Evolutionary conservation across 1,140 invertebrate species (phyloP), one percentile per base, ranked within the genome.

Genomic region (Drosophila chauvacae): DNA sequence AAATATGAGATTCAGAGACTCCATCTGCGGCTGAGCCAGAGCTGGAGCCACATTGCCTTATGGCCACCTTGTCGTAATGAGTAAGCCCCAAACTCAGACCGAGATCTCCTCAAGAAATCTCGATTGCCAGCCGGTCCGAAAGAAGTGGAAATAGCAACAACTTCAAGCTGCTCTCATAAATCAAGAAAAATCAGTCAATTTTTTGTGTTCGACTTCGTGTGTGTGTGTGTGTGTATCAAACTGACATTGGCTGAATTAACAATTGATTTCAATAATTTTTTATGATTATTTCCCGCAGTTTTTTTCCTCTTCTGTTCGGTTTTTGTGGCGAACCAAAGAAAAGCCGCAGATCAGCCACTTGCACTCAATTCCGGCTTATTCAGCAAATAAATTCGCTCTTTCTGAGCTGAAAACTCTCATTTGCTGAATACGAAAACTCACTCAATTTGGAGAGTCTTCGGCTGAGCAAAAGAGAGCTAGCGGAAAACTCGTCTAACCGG

Each of bases 211-310:
- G 35, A n/a, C 44, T 33, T 44, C 30, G 18, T 28, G 53, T 62
- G 33, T 65, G 51, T 55, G 39, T 64, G 20, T 48, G 59, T 48
- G 65, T 57, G 76, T 84, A 84, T 90, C 84, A 87, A 80, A 90
- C 85, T 90, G 85, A 84, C 85, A 90, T 87, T 88, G 84, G 68
- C 85, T 90, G 84, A 90, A 87, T 90, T 90, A 87, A 87, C 84
- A 87, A 87, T 87, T 87, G 85, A 87, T 87, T 87, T 87, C 85
- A 87, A 90, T 87, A 87, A 87, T 90, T 90, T 90, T 87, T 88
- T 88, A 86, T 86, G 86, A 86, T 86, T 86, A 86, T 88, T 70
- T 63, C 28, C 66, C 63, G 39, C 26, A 60, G 57, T 33, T 47
- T 72, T 84, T 82, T 81, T 86, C 47, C 63, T 86, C 56, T 72